Evolutionary conservation across 2,113 vertebrate species (phyloP).

Genomic region (Petrocephalus zakoni): DNA sequence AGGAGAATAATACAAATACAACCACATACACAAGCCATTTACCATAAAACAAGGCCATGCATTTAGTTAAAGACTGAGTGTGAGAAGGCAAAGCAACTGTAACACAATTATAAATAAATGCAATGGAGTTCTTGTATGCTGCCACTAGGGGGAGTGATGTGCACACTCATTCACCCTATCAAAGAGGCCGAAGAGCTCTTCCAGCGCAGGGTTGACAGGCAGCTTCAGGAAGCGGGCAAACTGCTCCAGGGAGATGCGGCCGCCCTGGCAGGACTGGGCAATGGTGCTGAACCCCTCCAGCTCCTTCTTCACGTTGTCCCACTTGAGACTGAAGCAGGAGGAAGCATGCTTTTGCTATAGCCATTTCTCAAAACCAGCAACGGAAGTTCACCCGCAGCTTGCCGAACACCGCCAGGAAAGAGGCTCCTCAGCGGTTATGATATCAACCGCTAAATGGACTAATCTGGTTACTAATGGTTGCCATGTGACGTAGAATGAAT

Average conservation of each 20-base stretch:
- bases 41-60: neutral
- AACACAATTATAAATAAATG: neutral
- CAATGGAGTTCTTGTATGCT: neutral
- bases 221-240: constrained; percentile 85
- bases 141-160: neutral
- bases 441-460: neutral
- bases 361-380: neutral
- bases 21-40: neutral
- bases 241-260: constrained; percentile 83
- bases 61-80: neutral
- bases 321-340: constrained; percentile 71
- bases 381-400: neutral
- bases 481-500: neutral
- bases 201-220: constrained; percentile 72
- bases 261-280: constrained; percentile 79
- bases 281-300: constrained; percentile 80
- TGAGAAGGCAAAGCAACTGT: neutral
- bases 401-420: neutral
- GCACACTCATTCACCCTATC: constrained; percentile 74
- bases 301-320: constrained; percentile 81
- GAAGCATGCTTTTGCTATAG: neutral
- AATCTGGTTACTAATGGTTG: neutral
- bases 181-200: constrained; percentile 85
- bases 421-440: neutral
- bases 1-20: neutral